Evolutionary conservation across 2,888 invertebrate species (phyloP), one percentile per base, ranked within the genome.

Genomic region (Drosophila pullipes): DNA sequence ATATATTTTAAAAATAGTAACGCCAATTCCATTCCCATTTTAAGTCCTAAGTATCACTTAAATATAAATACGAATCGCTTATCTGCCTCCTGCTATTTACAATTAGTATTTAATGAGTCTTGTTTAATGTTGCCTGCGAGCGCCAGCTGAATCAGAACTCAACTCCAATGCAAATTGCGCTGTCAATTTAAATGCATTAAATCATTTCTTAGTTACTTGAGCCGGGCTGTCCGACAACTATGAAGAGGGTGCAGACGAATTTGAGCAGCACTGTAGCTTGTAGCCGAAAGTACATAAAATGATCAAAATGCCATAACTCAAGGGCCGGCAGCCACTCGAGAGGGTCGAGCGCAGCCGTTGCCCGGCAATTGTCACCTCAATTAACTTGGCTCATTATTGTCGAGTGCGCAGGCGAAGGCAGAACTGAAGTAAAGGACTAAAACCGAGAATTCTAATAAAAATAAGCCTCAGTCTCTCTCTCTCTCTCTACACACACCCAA

Each of bases 371-470:
- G 85, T 85, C 85, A 85, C 85, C 89, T 88, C 85, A 88, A 85
- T 85, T 85, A 85, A 88, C 85, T 85, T 82, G 57, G 73, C 82
- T 85, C 82, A 85, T 88, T 85, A 85, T 85, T 78, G 69, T 81
- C 73, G 67, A 85, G 83, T 85, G 76, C 73, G 61, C 66, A 5
- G 50, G 25, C 62, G 25, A 35, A 54, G 41, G 28, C 58, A 49
- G 44, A 25, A 10, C 22, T 50, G 49, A 69, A 64, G 57, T 57
- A 52, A 50, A 69, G 66, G 59, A 44, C 65, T 50, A 82, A 81
- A 65, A 58, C 69, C 69, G 59, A 75, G 71, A 70, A 74, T 74
- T 69, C 66, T 60, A 74, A 78, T 72, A 60, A 74, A 65, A 71
- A 80, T 75, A 79, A 60, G 16, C 57, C 13, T 25, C 47, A 25